A percentile compares a stretch with the other conserved stretches of the same genome.
phyloP scores from a whole-genome alignment of 1,140 invertebrate genomes.

The Drosophila sulfurigaster region DNA sequence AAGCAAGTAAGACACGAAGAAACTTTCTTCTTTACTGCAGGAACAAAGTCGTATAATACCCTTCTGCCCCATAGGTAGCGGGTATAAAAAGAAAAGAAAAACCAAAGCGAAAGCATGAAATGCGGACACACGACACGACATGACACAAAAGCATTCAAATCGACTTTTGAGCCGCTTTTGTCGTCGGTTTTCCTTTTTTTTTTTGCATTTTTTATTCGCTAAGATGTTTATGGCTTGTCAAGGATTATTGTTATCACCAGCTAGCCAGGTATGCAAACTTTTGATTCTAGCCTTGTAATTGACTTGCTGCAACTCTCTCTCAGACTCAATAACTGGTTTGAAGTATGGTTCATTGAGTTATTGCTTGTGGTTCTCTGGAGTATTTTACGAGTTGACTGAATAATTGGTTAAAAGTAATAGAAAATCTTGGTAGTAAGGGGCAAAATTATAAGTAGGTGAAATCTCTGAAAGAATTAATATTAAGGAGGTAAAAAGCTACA shows the following conservation, averaged over 20 bases:
- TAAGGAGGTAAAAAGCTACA: too few species aligned
- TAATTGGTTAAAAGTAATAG: too few species aligned
- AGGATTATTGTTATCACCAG: slow-evolving; percentile 83
- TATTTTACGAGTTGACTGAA: too few species aligned
- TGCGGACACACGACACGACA: slow-evolving; percentile 23
- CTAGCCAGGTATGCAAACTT: slow-evolving; percentile 78
- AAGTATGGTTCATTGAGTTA: background rate
- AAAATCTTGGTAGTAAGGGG: too few species aligned
- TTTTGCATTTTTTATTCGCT: slow-evolving; percentile 43
- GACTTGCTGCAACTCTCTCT: background rate
- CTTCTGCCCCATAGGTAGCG: too few species aligned
- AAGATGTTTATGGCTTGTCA: slow-evolving; percentile 84
- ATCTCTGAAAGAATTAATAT: too few species aligned
- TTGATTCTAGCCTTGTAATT: slow-evolving; percentile 21
- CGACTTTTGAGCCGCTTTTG: slow-evolving; percentile 64
- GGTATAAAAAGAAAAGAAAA: slow-evolving; percentile 27
- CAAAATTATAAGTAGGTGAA: too few species aligned
- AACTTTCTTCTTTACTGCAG: too few species aligned
- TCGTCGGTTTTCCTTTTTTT: background rate
- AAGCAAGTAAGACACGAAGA: too few species aligned
- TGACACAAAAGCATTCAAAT: slow-evolving; percentile 68
- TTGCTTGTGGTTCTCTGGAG: background rate
- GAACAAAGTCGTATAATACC: too few species aligned
- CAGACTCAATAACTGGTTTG: background rate
- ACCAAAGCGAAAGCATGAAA: slow-evolving; percentile 43